These are phyloP conservation scores for Lacanobia oleracea DNA, from an alignment of 2,888 invertebrate species.

Conservation along the genomic window DNA sequence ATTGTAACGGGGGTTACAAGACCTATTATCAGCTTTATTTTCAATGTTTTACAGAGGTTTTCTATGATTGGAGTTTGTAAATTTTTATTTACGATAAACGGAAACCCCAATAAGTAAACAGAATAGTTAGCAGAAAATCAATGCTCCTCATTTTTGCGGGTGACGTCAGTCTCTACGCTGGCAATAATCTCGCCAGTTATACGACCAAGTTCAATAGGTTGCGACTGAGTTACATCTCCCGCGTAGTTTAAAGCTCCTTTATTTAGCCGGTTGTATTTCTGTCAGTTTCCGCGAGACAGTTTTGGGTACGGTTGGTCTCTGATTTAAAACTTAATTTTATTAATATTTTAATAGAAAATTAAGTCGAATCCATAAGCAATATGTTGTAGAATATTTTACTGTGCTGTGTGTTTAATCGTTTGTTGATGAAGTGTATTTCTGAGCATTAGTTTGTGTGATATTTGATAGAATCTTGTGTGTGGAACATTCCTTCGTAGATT, in stretches of 20 bases:
- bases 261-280: constrained; percentile 66
- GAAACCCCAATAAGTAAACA: constrained; percentile 36
- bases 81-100: constrained; percentile 5
- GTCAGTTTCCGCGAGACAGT: constrained; percentile 78
- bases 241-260: constrained; percentile 48
- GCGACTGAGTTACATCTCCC: constrained; percentile 20
- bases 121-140: constrained; percentile 41
- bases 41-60: neutral
- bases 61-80: neutral
- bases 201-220: constrained; percentile 70
- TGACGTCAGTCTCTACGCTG: constrained; percentile 84
- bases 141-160: constrained; percentile 57
- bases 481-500: constrained; percentile 58
- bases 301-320: constrained; percentile 74
- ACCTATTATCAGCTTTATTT: neutral
- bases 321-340: constrained; percentile 55
- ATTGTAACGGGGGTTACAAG: constrained; percentile 29
- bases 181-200: constrained; percentile 77
- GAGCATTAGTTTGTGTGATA: constrained; percentile 29
- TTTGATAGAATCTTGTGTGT: constrained; percentile 37
- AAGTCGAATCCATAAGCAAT: constrained; percentile 17
- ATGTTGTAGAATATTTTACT: constrained; percentile 56
- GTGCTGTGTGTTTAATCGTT: constrained; percentile 71
- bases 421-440: constrained; percentile 14
- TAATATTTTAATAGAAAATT: constrained; percentile 36